phyloP scores from a whole-genome alignment of 2,888 invertebrate genomes.

The Serrognathus titanus region DNA sequence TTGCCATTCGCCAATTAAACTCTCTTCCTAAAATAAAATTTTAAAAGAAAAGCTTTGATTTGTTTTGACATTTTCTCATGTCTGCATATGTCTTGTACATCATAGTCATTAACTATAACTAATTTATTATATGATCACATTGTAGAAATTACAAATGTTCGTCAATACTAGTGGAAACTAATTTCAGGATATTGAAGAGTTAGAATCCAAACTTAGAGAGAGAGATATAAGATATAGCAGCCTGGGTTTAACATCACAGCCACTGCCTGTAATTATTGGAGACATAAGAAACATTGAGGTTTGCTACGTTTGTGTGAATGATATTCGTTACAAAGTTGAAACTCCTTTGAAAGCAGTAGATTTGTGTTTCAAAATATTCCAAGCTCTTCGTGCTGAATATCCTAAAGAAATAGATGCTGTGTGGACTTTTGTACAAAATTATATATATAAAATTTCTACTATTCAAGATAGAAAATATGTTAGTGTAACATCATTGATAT shows the following conservation, averaged over 20 bases:
- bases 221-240: no score
- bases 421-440: constrained; percentile 4
- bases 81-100: no score
- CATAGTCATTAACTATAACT: no score
- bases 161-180: no score
- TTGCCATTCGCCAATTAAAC: no score
- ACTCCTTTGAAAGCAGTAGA: background rate
- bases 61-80: no score
- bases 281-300: background rate
- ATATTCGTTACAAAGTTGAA: background rate
- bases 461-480: background rate
- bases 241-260: background rate
- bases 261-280: background rate
- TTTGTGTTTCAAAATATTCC: constrained; percentile 1
- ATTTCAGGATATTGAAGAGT: no score
- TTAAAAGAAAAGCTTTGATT: no score
- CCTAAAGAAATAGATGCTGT: background rate
- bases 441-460: constrained; percentile 1
- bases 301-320: constrained; percentile 1
- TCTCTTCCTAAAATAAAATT: no score
- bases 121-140: no score
- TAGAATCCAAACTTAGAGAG: no score
- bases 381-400: background rate
- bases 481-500: background rate
- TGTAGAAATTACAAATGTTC: no score